Evolutionary conservation across 2,113 vertebrate genomes (phyloP).

Genomic region (Catharus bicknelli): DNA sequence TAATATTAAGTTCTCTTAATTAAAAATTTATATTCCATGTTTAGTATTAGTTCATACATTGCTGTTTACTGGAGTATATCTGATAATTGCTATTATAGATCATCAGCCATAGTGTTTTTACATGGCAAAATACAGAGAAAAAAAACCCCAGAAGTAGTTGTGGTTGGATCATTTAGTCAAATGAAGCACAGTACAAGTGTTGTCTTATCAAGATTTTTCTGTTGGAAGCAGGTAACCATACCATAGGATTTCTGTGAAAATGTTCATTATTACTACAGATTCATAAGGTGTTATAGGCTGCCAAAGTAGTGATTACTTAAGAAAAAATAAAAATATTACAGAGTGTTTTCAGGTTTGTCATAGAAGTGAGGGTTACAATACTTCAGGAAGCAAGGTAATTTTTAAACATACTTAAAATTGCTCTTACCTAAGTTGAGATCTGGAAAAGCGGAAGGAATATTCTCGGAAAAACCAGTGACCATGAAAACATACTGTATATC

Average conservation of each 20-base stretch:
- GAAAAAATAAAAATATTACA: not conserved
- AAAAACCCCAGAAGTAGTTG: not conserved
- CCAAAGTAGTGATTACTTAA: not conserved
- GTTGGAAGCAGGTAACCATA: not conserved
- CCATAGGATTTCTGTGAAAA: not conserved
- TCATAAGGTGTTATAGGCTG: not conserved
- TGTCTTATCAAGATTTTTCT: not conserved
- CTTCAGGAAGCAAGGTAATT: not conserved
- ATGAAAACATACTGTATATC: not conserved
- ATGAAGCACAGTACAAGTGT: not conserved
- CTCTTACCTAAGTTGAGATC: not conserved
- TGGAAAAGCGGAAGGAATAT: not conserved
- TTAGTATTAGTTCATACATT: not conserved
- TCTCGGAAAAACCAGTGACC: not conserved
- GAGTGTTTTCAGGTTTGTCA: not conserved
- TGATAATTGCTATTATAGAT: not conserved
- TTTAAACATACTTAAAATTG: not conserved
- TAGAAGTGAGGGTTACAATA: not conserved
- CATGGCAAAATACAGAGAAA: not conserved
- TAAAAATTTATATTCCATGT: not conserved
- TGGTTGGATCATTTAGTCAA: not conserved
- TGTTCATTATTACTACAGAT: not conserved
- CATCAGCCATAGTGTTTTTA: not conserved
- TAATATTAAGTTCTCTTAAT: not conserved
- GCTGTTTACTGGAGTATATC: not conserved